Base-by-base conservation (phyloP, 2,888 invertebrate genomes). In the Anarsia innoxiella region DNA sequence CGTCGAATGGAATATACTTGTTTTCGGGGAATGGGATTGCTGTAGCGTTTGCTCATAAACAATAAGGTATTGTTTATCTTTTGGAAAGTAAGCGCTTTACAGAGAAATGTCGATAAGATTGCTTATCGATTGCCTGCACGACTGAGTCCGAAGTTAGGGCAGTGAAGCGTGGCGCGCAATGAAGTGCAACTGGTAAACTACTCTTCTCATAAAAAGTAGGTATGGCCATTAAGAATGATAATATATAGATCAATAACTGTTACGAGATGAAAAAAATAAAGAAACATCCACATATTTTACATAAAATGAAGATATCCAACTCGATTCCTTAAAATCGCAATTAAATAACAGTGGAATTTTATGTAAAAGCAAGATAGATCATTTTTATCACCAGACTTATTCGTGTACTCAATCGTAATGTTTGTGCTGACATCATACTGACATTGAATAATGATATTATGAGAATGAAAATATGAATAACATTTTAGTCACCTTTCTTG, bases 401-500 rank as follows among this genome's bases (percentile, higher is more conserved):
- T n/a, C n/a, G n/a, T n/a, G n/a, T n/a, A n/a, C n/a, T n/a, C n/a
- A n/a, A n/a, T n/a, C n/a, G n/a, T n/a, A n/a, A n/a, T n/a, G n/a
- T n/a, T n/a, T n/a, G n/a, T n/a, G n/a, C n/a, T n/a, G n/a, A n/a
- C n/a, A n/a, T n/a, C n/a, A n/a, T n/a, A n/a, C n/a, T n/a, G n/a
- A n/a, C n/a, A n/a, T n/a, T n/a, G n/a, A n/a, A n/a, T n/a, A n/a
- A n/a, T n/a, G n/a, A n/a, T n/a, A n/a, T n/a, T n/a, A n/a, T n/a
- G n/a, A n/a, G n/a, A n/a, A n/a, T n/a, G n/a, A n/a, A n/a, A n/a
- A n/a, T n/a, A n/a, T n/a, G n/a, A n/a, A n/a, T n/a, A n/a, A n/a
- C n/a, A n/a, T n/a, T n/a, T n/a, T n/a, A n/a, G n/a, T n/a, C 82
- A 96, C 96, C 97, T 93, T 86, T 97, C 97, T 77, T 96, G 95